Base-by-base conservation (phyloP, 2,888 invertebrate species). In the Clistopyga incitator region DNA sequence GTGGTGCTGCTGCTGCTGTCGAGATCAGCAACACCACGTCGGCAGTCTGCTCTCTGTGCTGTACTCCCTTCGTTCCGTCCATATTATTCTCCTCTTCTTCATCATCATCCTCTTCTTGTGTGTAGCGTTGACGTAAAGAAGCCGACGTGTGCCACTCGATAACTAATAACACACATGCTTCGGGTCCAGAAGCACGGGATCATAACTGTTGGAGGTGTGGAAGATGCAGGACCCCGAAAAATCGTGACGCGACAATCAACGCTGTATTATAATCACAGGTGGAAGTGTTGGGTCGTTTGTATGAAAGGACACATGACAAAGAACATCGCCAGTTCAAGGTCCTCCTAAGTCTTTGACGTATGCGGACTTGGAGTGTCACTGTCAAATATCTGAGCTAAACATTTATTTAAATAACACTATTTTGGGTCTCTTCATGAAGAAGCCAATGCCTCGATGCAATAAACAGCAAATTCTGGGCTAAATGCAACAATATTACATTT, bases 141-240 rank as follows among this genome's bases (percentile, higher is more conserved):
- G 83, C 85, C 85, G 82, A 74, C 86, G 85, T 79, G 82, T 81
- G 86, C 85, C 85, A 81, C 85, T 82, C 79, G 78, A 85, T 85
- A 86, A 87, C 86, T 88, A 86, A 88, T 88, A 86, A 82, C 82
- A 59, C 71, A 29, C 72, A 75, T 3, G 10, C n/a, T 68, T 81
- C 61, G 74, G 64, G 38, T 23, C 65, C 45, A 77, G 80, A 54
- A 68, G 56, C 76, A 29, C 67, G 54, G 54, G 77, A 83, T 84
- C 81, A 74, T 84, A 84, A 61, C 70, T 61, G 77, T 83, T 74
- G 74, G 13, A 47, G 45, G 23, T 34, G 15, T 15, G 42, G 56
- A 25, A 20, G 52, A 47, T 47, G 71, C 61, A 13, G 72, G 11
- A n/a, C 18, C 71, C 52, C 74, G 61, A 68, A 76, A 82, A 79